Evolutionary conservation across 2,113 vertebrate genomes (phyloP).

Genomic region (Zeus faber): DNA sequence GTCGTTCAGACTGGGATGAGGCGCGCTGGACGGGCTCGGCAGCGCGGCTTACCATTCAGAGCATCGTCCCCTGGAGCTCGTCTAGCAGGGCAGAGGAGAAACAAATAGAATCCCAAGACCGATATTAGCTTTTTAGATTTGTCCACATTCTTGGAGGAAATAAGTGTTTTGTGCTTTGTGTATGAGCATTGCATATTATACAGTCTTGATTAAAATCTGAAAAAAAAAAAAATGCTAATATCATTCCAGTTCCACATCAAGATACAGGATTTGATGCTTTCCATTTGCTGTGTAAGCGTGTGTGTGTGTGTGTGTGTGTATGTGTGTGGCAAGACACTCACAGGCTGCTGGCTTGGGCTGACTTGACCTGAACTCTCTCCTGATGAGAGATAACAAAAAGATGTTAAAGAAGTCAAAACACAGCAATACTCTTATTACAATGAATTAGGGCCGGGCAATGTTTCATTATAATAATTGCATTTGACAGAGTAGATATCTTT

Average conservation of each 20-base stretch:
- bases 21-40: background rate
- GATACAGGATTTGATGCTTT: background rate
- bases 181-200: background rate
- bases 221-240: background rate
- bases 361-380: conserved; percentile 89
- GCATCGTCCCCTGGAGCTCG: conserved; percentile 61
- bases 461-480: conserved; percentile 12
- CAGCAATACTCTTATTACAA: too few relatives aligned
- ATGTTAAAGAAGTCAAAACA: too few relatives aligned
- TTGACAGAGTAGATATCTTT: background rate
- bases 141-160: too few relatives aligned
- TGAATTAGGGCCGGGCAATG: too few relatives aligned
- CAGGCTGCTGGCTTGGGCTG: conserved; percentile 84
- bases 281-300: background rate
- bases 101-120: background rate
- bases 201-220: background rate
- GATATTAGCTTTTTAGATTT: too few relatives aligned
- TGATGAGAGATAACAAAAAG: too few relatives aligned
- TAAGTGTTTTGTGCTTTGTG: too few relatives aligned
- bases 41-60: conserved; percentile 55
- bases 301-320: background rate
- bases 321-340: conserved; percentile 74
- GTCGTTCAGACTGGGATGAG: too few relatives aligned
- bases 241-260: background rate
- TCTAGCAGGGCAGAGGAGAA: conserved; percentile 33